phyloP scores from a whole-genome alignment of 2,797 vertebrate species.

The Hypotaenidia philippensis region DNA sequence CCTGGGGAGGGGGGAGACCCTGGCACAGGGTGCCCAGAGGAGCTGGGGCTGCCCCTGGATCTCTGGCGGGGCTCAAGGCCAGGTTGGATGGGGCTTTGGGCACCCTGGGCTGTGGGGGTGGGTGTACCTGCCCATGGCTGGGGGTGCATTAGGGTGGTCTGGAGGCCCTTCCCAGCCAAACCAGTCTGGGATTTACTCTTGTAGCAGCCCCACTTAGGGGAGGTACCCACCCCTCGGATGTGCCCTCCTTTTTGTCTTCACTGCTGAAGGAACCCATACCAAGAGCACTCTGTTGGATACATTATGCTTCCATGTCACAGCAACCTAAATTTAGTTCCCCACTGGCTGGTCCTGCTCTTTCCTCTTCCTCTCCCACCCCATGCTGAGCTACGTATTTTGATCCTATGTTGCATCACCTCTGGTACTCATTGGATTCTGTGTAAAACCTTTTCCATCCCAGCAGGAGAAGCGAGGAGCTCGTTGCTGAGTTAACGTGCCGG shows the following conservation, averaged over 20 bases:
- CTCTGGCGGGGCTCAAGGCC: too few relatives aligned
- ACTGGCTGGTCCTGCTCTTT: neutral
- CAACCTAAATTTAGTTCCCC: neutral
- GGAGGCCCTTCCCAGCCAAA: too few relatives aligned
- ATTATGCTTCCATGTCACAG: neutral
- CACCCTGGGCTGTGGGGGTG: too few relatives aligned
- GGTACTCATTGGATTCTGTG: neutral
- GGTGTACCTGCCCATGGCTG: too few relatives aligned
- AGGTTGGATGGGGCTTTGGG: too few relatives aligned
- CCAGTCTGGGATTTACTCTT: neutral
- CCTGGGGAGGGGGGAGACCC: too few relatives aligned
- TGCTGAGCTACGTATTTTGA: neutral
- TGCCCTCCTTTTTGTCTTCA: neutral
- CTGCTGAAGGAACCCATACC: neutral
- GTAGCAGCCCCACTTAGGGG: neutral
- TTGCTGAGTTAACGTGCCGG: neutral
- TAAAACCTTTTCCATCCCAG: neutral
- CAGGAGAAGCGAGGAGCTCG: neutral
- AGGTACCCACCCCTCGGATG: neutral
- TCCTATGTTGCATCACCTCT: fast-evolving
- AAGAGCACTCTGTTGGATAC: neutral
- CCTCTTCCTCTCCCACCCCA: neutral
- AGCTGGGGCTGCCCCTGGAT: too few relatives aligned
- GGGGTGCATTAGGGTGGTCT: too few relatives aligned
- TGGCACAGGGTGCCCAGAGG: too few relatives aligned